These are phyloP conservation scores for Osmoderma eremita DNA, from an alignment of 2,888 invertebrate species.

Conservation along the genomic window DNA sequence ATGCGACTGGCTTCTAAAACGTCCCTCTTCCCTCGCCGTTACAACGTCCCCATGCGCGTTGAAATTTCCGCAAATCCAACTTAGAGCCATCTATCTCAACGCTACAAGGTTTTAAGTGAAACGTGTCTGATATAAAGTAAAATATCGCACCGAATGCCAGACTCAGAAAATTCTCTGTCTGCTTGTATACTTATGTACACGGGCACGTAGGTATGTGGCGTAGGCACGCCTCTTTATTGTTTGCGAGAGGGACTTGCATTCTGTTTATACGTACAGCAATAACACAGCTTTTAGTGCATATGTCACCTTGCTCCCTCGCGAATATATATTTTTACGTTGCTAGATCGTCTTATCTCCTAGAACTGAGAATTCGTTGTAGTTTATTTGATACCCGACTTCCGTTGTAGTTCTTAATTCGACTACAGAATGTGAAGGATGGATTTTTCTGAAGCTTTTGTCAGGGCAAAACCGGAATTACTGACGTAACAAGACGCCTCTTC, in stretches of 20 bases:
- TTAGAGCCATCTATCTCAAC: slow-evolving; percentile 29
- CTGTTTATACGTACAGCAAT: slow-evolving; percentile 15
- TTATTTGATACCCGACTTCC: too few relatives aligned
- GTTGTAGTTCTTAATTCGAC: too few relatives aligned
- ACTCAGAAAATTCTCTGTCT: background rate
- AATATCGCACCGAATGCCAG: slow-evolving; percentile 28
- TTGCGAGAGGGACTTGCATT: too few relatives aligned
- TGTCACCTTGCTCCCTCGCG: too few relatives aligned
- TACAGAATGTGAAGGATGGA: too few relatives aligned
- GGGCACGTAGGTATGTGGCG: background rate
- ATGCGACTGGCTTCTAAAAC: slow-evolving; percentile 10
- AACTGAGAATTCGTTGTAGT: too few relatives aligned
- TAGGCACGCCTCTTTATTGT: background rate
- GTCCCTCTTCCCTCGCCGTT: background rate
- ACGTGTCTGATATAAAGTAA: slow-evolving; percentile 28
- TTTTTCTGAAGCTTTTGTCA: too few relatives aligned
- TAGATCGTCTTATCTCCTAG: too few relatives aligned
- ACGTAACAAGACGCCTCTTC: too few relatives aligned
- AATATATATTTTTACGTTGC: too few relatives aligned
- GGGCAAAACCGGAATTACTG: too few relatives aligned
- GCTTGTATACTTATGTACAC: background rate
- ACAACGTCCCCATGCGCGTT: background rate
- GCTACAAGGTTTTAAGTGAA: slow-evolving; percentile 34
- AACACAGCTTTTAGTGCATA: background rate
- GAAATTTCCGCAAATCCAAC: slow-evolving; percentile 34